Conservation (phyloP, 2,797 vertebrate genomes). For the Anguilla marmorata region DNA sequence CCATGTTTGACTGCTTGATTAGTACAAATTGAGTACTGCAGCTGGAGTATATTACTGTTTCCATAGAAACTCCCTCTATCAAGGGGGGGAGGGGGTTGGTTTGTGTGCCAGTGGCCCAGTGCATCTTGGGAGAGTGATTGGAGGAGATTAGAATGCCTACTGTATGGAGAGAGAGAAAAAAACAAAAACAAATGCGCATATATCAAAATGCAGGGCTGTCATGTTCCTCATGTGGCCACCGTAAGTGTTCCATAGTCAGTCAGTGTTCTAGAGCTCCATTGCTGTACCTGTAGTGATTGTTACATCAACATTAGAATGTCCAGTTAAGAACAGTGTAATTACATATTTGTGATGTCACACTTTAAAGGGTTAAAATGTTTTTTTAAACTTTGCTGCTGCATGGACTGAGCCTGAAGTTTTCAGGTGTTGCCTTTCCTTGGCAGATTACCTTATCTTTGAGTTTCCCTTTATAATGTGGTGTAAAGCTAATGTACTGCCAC, state of each 20-base stretch:
- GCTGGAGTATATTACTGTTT: neutral
- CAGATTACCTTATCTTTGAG: neutral
- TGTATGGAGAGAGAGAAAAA: too few species aligned
- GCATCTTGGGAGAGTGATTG: slow-evolving; percentile 4
- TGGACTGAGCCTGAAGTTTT: neutral
- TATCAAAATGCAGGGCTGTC: neutral
- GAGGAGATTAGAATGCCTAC: neutral
- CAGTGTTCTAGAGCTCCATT: neutral
- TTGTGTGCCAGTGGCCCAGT: neutral
- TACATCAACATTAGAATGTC: too few species aligned
- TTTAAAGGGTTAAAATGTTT: neutral
- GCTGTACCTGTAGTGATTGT: too few species aligned
- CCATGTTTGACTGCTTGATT: neutral
- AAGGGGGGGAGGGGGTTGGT: neutral
- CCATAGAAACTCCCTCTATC: slow-evolving; percentile 4
- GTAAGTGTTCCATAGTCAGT: neutral
- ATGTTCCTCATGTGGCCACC: neutral
- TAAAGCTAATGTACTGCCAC: neutral
- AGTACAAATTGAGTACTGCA: neutral
- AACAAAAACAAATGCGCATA: too few species aligned
- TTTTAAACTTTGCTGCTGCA: neutral
- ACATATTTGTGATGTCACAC: too few species aligned
- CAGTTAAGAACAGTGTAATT: too few species aligned
- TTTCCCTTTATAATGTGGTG: neutral
- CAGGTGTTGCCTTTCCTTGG: neutral